Evolutionary conservation across 2,888 invertebrate genomes (phyloP).

Genomic region (Scrobipalpa atriplicella): DNA sequence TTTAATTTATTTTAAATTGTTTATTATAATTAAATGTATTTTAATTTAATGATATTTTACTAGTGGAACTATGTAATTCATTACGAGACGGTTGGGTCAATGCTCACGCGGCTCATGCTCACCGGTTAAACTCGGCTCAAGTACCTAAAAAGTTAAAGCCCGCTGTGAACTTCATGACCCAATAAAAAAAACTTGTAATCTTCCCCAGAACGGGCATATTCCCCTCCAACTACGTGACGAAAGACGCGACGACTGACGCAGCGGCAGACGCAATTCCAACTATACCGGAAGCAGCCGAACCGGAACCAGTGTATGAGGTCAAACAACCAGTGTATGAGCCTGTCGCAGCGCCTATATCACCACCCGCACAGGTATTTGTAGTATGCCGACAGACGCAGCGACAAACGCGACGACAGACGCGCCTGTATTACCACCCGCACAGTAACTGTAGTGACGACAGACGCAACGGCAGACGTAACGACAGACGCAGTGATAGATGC

Average conservation of each 20-base stretch:
- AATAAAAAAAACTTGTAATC: not conserved
- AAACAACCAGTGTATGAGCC: conserved; percentile 28
- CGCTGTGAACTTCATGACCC: no score
- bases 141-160: no score
- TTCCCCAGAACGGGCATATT: conserved; percentile 91
- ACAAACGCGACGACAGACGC: not conserved
- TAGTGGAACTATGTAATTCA: no score
- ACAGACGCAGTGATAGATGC: no score
- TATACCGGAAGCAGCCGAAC: conserved; percentile 68
- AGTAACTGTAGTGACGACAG: conserved; percentile 15
- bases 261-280: conserved; percentile 51
- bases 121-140: no score
- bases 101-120: no score
- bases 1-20: no score
- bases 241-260: conserved; percentile 67
- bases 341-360: conserved; percentile 29
- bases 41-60: no score
- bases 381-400: no score
- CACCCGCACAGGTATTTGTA: conserved; percentile 35
- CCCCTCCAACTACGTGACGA: conserved; percentile 97
- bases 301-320: conserved; percentile 60
- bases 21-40: no score
- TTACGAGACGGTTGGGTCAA: no score
- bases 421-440: conserved; percentile 32
- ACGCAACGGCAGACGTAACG: no score